phyloP scores from a whole-genome alignment of 2,888 invertebrate species.

The Endomychus coccineus region DNA sequence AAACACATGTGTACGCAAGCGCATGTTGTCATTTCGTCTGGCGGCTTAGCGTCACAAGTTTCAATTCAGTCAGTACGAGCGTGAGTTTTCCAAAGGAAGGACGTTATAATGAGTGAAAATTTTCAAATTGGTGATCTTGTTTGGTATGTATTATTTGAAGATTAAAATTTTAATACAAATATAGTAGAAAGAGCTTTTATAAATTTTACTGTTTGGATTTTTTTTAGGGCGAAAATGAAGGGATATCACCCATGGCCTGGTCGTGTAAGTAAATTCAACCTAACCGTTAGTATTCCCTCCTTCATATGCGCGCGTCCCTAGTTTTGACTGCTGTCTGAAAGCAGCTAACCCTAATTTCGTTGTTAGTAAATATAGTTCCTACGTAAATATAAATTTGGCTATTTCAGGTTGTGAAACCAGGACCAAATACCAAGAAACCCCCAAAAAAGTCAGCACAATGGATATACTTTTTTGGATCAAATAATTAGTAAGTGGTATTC shows the following conservation, averaged over 20 bases:
- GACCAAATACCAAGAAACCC: conserved; percentile 67
- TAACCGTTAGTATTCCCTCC: conserved; percentile 44
- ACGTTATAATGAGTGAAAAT: too few species aligned
- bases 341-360: conserved; percentile 16
- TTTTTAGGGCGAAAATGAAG: conserved; percentile 95
- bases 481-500: conserved; percentile 79
- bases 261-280: conserved; percentile 68
- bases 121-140: conserved; percentile 62
- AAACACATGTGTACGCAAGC: too few species aligned
- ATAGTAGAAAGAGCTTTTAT: conserved; percentile 18
- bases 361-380: conserved; percentile 12
- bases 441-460: conserved; percentile 74
- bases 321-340: conserved; percentile 7
- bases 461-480: conserved; percentile 91
- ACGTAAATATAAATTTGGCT: conserved; percentile 27
- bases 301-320: conserved; percentile 32
- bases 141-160: conserved; percentile 50
- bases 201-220: conserved; percentile 29
- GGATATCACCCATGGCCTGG: conserved; percentile 96
- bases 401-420: conserved; percentile 75
- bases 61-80: too few species aligned
- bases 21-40: too few species aligned
- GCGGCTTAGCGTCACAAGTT: too few species aligned
- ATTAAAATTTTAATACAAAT: conserved; percentile 17
- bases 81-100: too few species aligned